phyloP scores from a whole-genome alignment of 2,113 vertebrate species.

The Lanius ludovicianus region DNA sequence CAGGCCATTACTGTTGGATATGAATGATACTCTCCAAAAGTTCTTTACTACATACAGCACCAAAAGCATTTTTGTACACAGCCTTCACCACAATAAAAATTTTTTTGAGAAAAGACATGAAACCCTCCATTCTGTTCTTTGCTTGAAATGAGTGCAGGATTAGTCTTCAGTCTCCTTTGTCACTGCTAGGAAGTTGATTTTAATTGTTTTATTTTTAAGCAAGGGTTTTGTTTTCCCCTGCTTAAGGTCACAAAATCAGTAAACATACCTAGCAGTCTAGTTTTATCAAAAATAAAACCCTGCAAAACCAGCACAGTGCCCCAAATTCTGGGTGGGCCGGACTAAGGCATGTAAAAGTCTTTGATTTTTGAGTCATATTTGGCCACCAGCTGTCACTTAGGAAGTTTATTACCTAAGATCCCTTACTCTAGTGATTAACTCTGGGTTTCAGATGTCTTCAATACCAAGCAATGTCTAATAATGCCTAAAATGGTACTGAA shows the following conservation, averaged over 20 bases:
- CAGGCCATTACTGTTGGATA: rapidly evolving
- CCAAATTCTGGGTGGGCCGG: neutral
- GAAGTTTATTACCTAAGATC: neutral
- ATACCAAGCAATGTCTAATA: neutral
- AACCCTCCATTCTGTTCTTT: neutral
- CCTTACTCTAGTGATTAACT: neutral
- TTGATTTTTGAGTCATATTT: neutral
- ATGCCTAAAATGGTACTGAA: neutral
- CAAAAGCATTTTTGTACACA: neutral
- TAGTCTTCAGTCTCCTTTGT: neutral
- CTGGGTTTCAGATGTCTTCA: neutral
- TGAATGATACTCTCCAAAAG: neutral
- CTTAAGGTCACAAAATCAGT: neutral
- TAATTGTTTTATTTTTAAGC: neutral
- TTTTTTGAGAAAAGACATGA: neutral
- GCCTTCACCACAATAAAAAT: neutral
- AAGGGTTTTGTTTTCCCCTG: neutral
- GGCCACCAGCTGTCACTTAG: neutral
- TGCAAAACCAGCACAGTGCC: rapidly evolving
- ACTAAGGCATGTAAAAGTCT: neutral
- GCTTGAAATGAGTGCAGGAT: neutral
- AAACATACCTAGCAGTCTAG: rapidly evolving
- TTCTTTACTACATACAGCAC: neutral
- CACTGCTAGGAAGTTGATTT: neutral
- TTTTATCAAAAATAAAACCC: neutral